Evolutionary conservation across 2,888 invertebrate species (phyloP), one percentile per base, ranked within the genome.

Genomic region (Leptothorax acervorum): DNA sequence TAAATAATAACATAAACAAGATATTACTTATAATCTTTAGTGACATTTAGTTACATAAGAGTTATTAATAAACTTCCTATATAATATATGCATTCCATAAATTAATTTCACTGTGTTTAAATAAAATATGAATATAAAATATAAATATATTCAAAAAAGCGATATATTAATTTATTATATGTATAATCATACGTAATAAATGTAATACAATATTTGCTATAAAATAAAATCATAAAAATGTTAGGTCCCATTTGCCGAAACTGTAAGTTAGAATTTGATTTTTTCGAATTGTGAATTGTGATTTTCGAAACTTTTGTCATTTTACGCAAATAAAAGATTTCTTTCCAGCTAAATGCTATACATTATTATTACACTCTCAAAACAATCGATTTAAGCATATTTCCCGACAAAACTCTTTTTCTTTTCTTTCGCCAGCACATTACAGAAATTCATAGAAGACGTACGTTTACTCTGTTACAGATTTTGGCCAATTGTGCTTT

Each of bases 391-490:
- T 73, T 6, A 45, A 28, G 60, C 60, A 9, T 15, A 9, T 15
- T 57, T 60, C 3, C 18, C 11, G 15, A 31, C 6, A 5, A 45
- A 53, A 23, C 12, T 39, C 5, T 57, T 9, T 57, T 57, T 12
- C 3, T 1, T 70, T 12, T 42, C 12, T 8, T 4, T 9, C 18
- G 35, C 6, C 8, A 18, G 3, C 2, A 3, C 18, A 55, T 48
- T 48, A 48, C 15, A 35, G 8, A 18, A 62, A 62, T 62, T 76
- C 1, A 66, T 28, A 18, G 28, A 76, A 76, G 8, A 42, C 11
- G 18, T 53, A 4, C 15, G 18, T 48, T 79, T 48, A 35, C 0
- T 71, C 60, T 79, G 79, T 79, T 79, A 12, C 79, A 79, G 79
- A 79, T 79, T 45, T 71, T 78, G 11, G 11, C 15, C 15, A 23